Base-by-base conservation (phyloP, 2,888 invertebrate genomes). In the Cecidostiba fungosa region DNA sequence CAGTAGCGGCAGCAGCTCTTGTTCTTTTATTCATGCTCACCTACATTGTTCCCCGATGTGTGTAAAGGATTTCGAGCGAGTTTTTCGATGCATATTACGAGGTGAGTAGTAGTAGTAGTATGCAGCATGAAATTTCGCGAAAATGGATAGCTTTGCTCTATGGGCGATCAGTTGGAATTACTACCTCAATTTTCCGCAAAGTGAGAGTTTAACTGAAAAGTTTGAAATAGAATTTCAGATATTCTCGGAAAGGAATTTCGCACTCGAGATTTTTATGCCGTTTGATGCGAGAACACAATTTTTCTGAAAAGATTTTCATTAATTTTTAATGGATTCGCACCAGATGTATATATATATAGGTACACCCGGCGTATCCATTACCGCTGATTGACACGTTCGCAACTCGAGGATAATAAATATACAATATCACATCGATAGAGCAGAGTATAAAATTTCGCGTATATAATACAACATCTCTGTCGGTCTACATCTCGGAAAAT, bases 1-100 rank as follows among this genome's bases (percentile, higher is more conserved):
- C 82, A 82, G 74, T 36, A 8, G 23, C 70, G 23, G 26, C 82
- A 82, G 74, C 50, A 8, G 32, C 50, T 39, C 54, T 23, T 0
- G 8, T 50, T 39, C 23, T 39, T 39, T 54, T 43, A 54, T 72
- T 73, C 29, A n/a, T 43, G 32, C 23, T 72, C 32, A 2, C n/a
- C 32, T 73, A 10, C 36, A 54, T 59, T 43, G 23, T 54, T 6
- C 36, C 47, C 4, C 26, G 12, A 66, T 66, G 23, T 26, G 62
- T 26, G 19, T 23, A 23, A 8, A n/a, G 19, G 3, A 4, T 14
- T 23, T 47, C 47, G 47, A 47, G 47, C 47, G 62, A 26, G 10
- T 50, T 50, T 50, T 50, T n/a, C n/a, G n/a, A n/a, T n/a, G n/a
- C n/a, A n/a, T n/a, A n/a, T n/a, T n/a, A 62, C 8, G 26, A 62